Percentiles rank a stretch among this genome's conserved stretches.
Conservation (phyloP, 2,888 invertebrate genomes). For the Arrhopalites spinosus region DNA sequence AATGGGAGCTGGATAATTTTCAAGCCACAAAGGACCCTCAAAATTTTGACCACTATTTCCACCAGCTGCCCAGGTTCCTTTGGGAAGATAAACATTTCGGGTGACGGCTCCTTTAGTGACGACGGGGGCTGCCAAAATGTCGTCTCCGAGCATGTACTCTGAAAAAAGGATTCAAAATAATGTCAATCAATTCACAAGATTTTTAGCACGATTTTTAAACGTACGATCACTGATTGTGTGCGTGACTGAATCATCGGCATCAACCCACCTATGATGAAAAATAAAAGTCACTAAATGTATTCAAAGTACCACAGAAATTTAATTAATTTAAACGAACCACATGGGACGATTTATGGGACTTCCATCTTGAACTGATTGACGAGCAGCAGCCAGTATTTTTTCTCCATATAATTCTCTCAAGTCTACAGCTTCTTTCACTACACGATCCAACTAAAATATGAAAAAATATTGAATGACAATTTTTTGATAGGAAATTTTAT, state of each 20-base stretch:
- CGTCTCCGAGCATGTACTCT: constrained; percentile 81
- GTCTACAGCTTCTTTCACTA: constrained; percentile 16
- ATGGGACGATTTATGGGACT: constrained; percentile 78
- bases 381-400: constrained; percentile 64
- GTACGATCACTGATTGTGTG: constrained; percentile 60
- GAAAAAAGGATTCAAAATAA: constrained; percentile 54
- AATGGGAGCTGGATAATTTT: constrained; percentile 59
- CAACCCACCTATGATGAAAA: constrained; percentile 69
- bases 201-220: not conserved
- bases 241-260: constrained; percentile 69
- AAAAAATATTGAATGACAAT: not conserved
- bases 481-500: not conserved
- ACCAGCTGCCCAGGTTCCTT: constrained; percentile 68
- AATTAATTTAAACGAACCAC: constrained; percentile 59
- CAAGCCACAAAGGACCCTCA: constrained; percentile 68
- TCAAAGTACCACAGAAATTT: not conserved
- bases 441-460: not conserved
- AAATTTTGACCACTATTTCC: constrained; percentile 57
- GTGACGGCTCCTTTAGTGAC: constrained; percentile 66
- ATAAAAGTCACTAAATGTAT: not conserved
- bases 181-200: not conserved
- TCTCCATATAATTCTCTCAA: not conserved
- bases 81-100: constrained; percentile 76
- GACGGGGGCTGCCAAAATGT: constrained; percentile 78
- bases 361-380: constrained; percentile 66